A percentile compares a stretch with the other conserved stretches of the same genome.
Evolutionary conservation across 2,113 vertebrate species (phyloP).

Genomic region (Caracal caracal): DNA sequence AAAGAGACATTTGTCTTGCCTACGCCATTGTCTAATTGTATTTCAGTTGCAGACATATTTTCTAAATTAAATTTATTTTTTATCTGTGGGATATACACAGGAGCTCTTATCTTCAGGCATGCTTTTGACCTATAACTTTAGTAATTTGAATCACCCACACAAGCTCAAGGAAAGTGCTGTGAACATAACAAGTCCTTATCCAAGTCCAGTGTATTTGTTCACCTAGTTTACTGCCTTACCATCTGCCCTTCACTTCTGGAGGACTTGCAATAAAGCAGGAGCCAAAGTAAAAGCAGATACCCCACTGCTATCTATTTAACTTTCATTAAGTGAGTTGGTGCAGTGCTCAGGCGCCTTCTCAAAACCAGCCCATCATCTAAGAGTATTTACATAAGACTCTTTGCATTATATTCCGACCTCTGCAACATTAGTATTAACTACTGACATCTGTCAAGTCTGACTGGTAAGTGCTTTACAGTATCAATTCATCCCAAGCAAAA

Average conservation of each 20-base stretch:
- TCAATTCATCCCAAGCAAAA: slow-evolving; percentile 90
- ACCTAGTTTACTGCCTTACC: slow-evolving; percentile 82
- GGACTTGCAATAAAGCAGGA: slow-evolving; percentile 78
- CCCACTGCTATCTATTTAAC: slow-evolving; percentile 82
- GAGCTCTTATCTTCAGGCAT: slow-evolving; percentile 58
- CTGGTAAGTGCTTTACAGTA: slow-evolving; percentile 90
- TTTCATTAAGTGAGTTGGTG: slow-evolving; percentile 85
- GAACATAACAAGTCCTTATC: slow-evolving; percentile 74
- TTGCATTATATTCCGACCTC: slow-evolving; percentile 87
- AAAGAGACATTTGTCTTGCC: slow-evolving; percentile 33
- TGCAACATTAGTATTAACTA: slow-evolving; percentile 88
- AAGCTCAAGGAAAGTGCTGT: slow-evolving; percentile 66
- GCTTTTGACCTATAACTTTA: slow-evolving; percentile 59
- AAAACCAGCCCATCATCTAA: slow-evolving; percentile 86
- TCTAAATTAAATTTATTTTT: slow-evolving; percentile 54
- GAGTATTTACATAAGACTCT: slow-evolving; percentile 89
- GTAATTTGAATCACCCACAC: slow-evolving; percentile 62
- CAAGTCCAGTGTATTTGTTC: slow-evolving; percentile 74
- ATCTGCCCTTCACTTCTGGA: slow-evolving; percentile 81
- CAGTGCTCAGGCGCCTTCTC: slow-evolving; percentile 77
- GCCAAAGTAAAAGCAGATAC: slow-evolving; percentile 82
- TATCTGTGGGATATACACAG: not conserved
- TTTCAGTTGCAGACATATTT: slow-evolving; percentile 26
- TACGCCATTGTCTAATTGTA: slow-evolving; percentile 2
- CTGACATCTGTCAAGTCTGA: slow-evolving; percentile 91